Percentiles rank a stretch among this genome's conserved stretches.
phyloP scores from a whole-genome alignment of 2,888 invertebrate genomes.

The Tetheella fluctuosa region DNA sequence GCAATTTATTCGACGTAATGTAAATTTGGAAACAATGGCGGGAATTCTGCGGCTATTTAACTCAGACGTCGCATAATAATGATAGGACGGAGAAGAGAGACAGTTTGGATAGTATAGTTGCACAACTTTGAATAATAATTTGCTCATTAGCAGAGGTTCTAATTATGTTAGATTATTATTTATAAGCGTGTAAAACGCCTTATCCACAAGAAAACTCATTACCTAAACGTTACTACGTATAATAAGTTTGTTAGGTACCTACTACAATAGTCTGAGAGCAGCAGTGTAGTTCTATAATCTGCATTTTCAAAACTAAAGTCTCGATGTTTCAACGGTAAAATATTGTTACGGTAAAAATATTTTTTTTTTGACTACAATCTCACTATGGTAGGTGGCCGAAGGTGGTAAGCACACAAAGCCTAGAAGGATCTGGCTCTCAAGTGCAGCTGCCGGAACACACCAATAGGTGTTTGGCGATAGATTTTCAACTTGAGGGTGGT shows the following conservation, averaged over 20 bases:
- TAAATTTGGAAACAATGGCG: slow-evolving; percentile 51
- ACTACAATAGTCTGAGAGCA: background rate
- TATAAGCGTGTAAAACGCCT: background rate
- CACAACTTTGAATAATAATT: slow-evolving; percentile 50
- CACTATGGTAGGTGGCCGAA: too few relatives aligned
- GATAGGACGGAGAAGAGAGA: slow-evolving; percentile 57
- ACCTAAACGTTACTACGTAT: too few relatives aligned
- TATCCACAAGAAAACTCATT: background rate
- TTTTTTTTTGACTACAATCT: too few relatives aligned
- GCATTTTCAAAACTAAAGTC: too few relatives aligned
- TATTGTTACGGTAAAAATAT: too few relatives aligned
- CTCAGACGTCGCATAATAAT: slow-evolving; percentile 23
- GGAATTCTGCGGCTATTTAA: slow-evolving; percentile 36
- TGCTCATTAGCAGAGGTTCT: slow-evolving; percentile 29
- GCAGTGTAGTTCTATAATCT: background rate
- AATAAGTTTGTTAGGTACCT: background rate
- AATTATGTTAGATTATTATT: background rate
- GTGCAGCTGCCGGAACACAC: too few relatives aligned
- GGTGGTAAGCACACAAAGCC: too few relatives aligned
- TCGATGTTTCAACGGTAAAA: too few relatives aligned
- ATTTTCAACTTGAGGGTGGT: too few relatives aligned
- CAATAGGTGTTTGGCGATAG: too few relatives aligned
- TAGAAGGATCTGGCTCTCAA: too few relatives aligned
- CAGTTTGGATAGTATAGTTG: slow-evolving; percentile 51
- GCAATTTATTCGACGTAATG: slow-evolving; percentile 25